Conservation (phyloP, 2,888 invertebrate genomes). For the Lithophane leautieri region DNA sequence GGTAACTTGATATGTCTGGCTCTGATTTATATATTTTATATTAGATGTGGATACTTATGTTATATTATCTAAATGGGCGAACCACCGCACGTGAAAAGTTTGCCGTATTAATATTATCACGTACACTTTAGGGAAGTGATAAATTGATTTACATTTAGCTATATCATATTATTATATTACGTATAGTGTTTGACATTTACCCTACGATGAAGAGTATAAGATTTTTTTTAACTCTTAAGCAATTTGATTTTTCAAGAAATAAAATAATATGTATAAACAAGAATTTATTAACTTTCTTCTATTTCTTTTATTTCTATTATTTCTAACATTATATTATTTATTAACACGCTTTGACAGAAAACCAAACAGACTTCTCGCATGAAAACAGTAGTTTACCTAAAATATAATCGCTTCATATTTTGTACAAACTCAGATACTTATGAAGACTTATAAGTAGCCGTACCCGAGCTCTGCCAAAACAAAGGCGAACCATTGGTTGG, state of each 20-base stretch:
- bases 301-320: no score
- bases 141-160: neutral
- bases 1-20: slow-evolving; percentile 40
- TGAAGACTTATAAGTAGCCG: slow-evolving; percentile 10
- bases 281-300: no score
- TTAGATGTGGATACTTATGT: slow-evolving; percentile 8
- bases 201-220: neutral
- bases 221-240: neutral
- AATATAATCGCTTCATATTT: slow-evolving; percentile 3
- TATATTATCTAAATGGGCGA: slow-evolving; percentile 9
- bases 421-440: slow-evolving; percentile 2
- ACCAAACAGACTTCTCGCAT: neutral
- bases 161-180: no score
- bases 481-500: slow-evolving; percentile 15
- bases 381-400: neutral
- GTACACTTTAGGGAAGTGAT: neutral
- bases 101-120: slow-evolving; percentile 12
- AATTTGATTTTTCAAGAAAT: no score
- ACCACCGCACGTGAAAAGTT: neutral
- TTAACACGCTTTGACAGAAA: no score
- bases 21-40: slow-evolving; percentile 36
- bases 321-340: neutral
- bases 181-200: neutral
- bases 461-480: slow-evolving; percentile 19
- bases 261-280: no score